These are phyloP conservation scores for Taeniopygia guttata DNA, from an alignment of 2,797 vertebrate genomes.

Conservation along the genomic window DNA sequence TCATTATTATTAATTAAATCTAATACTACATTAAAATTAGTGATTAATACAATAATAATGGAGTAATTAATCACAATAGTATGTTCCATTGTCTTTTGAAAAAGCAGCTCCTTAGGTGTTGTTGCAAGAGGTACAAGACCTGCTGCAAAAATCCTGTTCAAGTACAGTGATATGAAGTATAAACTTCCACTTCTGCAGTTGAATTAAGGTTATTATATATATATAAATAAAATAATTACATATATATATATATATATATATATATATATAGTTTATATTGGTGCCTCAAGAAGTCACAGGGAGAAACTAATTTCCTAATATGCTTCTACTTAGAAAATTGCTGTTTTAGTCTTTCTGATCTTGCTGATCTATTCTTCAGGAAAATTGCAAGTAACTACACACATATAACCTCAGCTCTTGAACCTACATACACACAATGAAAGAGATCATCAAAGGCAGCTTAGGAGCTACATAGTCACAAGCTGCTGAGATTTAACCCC, in stretches of 20 bases:
- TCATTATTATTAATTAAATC: not conserved
- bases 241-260: too few species aligned
- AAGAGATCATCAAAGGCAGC: not conserved
- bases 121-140: not conserved
- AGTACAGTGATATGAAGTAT: not conserved
- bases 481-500: not conserved
- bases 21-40: not conserved
- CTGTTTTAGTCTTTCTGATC: not conserved
- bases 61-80: not conserved
- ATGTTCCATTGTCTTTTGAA: not conserved
- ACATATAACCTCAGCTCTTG: not conserved
- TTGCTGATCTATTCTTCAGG: not conserved
- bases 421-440: not conserved
- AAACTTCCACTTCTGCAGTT: not conserved
- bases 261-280: not conserved
- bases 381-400: not conserved
- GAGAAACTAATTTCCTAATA: not conserved
- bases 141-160: not conserved
- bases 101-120: not conserved
- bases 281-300: not conserved
- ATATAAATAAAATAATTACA: too few species aligned
- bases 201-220: not conserved
- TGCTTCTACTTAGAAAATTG: not conserved
- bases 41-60: not conserved
- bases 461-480: not conserved